These are phyloP conservation scores for Clarias macrocephalus DNA, from an alignment of 2,113 vertebrate species.

Conservation along the genomic window DNA sequence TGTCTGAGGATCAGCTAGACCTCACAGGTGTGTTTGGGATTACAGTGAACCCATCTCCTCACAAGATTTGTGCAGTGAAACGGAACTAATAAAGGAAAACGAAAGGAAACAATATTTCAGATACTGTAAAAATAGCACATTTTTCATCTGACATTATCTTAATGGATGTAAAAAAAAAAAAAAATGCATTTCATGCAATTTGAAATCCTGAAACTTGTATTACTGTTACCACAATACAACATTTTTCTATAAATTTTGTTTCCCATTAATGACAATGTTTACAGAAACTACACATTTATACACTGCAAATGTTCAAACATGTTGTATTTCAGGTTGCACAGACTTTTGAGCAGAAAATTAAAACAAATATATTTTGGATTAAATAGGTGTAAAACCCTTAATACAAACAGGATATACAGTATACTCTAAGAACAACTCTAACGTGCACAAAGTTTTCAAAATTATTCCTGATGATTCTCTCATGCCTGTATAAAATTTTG, in stretches of 20 bases:
- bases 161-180: background rate
- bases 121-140: background rate
- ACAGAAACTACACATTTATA: too few species aligned
- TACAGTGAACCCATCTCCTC: conserved; percentile 52
- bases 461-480: too few species aligned
- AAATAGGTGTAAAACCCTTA: too few species aligned
- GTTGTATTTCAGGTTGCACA: too few species aligned
- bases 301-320: too few species aligned
- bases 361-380: too few species aligned
- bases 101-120: background rate
- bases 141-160: background rate
- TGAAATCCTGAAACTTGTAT: background rate
- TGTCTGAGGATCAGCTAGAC: conserved; percentile 71
- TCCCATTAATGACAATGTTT: background rate
- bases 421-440: too few species aligned
- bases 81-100: background rate
- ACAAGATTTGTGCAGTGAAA: conserved; percentile 60
- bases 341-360: too few species aligned
- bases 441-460: too few species aligned
- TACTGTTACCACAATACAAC: background rate
- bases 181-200: background rate
- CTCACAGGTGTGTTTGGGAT: conserved; percentile 64
- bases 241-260: background rate
- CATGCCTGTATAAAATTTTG: too few species aligned
- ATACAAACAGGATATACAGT: too few species aligned